Conservation (phyloP, 1,140 invertebrate species). For the Hycleus cichorii region DNA sequence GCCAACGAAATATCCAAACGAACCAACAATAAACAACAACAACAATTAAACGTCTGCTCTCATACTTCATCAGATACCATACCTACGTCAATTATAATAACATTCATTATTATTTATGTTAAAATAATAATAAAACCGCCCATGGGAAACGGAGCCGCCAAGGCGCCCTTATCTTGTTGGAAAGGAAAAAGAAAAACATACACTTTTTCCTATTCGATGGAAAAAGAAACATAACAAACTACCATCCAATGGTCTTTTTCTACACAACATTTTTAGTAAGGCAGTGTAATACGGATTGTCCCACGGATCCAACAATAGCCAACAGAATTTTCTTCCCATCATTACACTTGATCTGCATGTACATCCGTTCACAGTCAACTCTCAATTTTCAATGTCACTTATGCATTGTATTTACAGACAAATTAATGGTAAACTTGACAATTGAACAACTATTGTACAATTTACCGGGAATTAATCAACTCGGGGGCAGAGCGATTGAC, state of each 20-base stretch:
- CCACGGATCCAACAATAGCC: constrained; percentile 34
- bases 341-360: constrained; percentile 41
- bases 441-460: constrained; percentile 17
- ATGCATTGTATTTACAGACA: constrained; percentile 11
- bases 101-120: constrained; percentile 18
- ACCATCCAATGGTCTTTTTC: constrained; percentile 11
- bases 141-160: constrained; percentile 19
- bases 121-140: constrained; percentile 26
- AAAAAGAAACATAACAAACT: background rate
- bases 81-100: constrained; percentile 27
- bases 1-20: no score
- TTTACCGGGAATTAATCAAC: constrained; percentile 12
- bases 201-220: constrained; percentile 25
- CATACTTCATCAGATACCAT: constrained; percentile 30
- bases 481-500: constrained; percentile 5
- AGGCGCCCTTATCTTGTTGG: constrained; percentile 14
- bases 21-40: background rate
- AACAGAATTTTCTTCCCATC: constrained; percentile 31
- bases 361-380: constrained; percentile 36
- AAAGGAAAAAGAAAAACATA: constrained; percentile 2
- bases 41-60: constrained; percentile 30
- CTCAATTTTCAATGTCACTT: constrained; percentile 38
- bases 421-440: constrained; percentile 23
- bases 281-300: constrained; percentile 38
- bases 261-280: constrained; percentile 24